Conservation (phyloP, 2,113 vertebrate genomes). For the Empidonax alnorum region DNA sequence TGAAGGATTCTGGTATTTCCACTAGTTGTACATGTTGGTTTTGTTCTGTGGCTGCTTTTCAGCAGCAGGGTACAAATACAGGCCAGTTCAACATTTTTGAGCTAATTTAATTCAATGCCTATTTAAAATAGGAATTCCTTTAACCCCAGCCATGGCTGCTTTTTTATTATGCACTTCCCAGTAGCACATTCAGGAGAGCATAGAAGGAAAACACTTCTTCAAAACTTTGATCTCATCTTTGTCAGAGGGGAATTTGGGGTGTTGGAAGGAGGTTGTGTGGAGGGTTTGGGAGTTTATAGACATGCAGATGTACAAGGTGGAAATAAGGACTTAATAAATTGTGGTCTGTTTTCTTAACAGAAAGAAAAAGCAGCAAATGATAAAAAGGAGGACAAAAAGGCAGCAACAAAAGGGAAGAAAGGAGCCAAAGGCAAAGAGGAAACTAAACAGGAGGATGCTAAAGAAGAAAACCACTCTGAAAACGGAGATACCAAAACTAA, state of each 20-base stretch:
- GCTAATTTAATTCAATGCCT: slow-evolving; percentile 50
- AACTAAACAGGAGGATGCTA: slow-evolving; percentile 82
- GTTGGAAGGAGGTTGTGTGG: neutral
- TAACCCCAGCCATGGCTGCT: neutral
- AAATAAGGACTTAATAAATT: accelerated
- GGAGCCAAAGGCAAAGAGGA: slow-evolving; percentile 82
- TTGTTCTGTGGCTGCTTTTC: slow-evolving; percentile 35
- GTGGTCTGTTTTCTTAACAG: slow-evolving; percentile 62
- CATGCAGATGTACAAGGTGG: neutral
- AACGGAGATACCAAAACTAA: slow-evolving; percentile 92
- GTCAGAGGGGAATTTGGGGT: neutral
- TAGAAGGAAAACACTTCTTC: neutral
- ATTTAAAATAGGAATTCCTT: slow-evolving; percentile 42
- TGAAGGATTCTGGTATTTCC: slow-evolving; percentile 22
- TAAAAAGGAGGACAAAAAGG: slow-evolving; percentile 87
- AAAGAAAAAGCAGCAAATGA: slow-evolving; percentile 91
- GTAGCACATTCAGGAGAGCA: neutral
- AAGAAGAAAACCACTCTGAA: slow-evolving; percentile 92
- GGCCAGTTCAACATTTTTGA: slow-evolving; percentile 36
- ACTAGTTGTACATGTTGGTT: neutral
- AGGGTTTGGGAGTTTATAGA: neutral
- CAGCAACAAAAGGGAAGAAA: slow-evolving; percentile 82
- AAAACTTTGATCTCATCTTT: neutral
- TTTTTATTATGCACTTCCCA: neutral
- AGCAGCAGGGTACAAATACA: slow-evolving; percentile 25